Percentiles rank a stretch among this genome's conserved stretches.
These are phyloP conservation scores for Oryctes rhinoceros DNA, from an alignment of 1,140 invertebrate species.

Conservation along the genomic window DNA sequence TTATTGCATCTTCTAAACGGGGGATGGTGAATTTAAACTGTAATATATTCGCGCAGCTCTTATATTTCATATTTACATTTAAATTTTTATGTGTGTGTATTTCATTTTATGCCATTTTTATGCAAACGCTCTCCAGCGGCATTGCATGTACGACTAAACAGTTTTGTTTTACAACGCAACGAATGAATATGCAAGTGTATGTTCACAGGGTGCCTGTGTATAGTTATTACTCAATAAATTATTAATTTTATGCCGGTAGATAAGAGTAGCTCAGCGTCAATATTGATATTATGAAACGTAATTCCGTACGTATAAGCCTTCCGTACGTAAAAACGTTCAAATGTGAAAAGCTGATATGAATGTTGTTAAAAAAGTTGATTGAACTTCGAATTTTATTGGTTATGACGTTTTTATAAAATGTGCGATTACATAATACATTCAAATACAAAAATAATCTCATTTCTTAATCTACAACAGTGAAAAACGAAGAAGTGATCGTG, in stretches of 20 bases:
- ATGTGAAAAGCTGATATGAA: too few relatives aligned
- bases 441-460: too few relatives aligned
- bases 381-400: too few relatives aligned
- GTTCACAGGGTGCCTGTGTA: not conserved
- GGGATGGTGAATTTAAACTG: constrained; percentile 7
- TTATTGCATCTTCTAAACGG: not conserved
- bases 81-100: constrained; percentile 36
- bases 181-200: not conserved
- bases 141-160: constrained; percentile 23
- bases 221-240: constrained; percentile 13
- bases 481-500: too few relatives aligned
- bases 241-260: not conserved
- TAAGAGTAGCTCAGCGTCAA: not conserved
- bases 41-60: not conserved
- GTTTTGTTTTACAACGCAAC: not conserved
- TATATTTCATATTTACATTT: constrained; percentile 37
- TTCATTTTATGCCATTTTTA: constrained; percentile 34
- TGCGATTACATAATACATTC: too few relatives aligned
- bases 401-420: too few relatives aligned
- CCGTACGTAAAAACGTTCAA: not conserved
- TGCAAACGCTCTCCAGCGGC: not conserved
- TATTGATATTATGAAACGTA: not conserved
- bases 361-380: too few relatives aligned
- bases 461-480: too few relatives aligned
- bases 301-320: not conserved